Evolutionary conservation across 2,113 vertebrate species (phyloP).

Genomic region (Archilochus colubris): DNA sequence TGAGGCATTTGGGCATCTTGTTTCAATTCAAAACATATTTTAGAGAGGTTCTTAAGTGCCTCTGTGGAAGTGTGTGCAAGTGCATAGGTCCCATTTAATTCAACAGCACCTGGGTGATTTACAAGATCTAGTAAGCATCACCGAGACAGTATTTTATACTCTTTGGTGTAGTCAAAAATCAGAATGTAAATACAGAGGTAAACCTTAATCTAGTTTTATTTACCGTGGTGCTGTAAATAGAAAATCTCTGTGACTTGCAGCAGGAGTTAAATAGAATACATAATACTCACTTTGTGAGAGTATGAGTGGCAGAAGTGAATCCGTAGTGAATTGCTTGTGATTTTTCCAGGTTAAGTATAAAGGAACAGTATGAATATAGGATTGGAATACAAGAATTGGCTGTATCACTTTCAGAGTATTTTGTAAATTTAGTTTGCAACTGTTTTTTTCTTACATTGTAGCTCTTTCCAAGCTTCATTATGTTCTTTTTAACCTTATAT

Average conservation of each 20-base stretch:
- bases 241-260: background rate
- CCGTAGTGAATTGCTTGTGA: background rate
- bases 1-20: background rate
- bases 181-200: background rate
- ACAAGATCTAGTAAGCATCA: background rate
- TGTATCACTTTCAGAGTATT: background rate
- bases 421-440: background rate
- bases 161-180: background rate
- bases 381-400: background rate
- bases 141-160: background rate
- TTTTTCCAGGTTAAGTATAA: background rate
- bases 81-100: background rate
- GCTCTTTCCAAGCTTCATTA: background rate
- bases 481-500: background rate
- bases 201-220: background rate
- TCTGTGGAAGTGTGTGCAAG: background rate
- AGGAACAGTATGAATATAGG: background rate
- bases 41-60: background rate
- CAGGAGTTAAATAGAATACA: background rate
- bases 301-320: background rate
- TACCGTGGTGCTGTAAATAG: rapidly evolving
- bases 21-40: background rate
- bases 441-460: background rate
- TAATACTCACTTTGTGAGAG: no score
- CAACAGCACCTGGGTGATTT: background rate